phyloP scores from a whole-genome alignment of 2,888 invertebrate species.

The Litoditis marina region DNA sequence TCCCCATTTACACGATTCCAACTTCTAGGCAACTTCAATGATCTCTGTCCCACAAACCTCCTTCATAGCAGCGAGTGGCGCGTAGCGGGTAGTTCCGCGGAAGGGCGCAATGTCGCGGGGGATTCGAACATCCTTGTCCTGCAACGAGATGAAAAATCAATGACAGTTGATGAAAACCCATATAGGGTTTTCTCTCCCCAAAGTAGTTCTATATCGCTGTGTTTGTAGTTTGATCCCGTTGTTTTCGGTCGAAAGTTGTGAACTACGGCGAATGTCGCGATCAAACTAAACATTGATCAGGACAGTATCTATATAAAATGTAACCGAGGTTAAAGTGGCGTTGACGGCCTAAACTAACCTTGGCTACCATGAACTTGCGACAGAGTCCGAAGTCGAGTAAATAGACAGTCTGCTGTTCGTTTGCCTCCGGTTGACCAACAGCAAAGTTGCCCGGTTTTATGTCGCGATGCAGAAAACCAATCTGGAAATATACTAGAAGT shows the following conservation, averaged over 20 bases:
- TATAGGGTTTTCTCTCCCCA: no score
- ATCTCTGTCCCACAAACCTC: not conserved
- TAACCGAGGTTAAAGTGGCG: no score
- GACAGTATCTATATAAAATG: no score
- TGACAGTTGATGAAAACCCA: no score
- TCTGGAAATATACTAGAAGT: conserved; percentile 19
- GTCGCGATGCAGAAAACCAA: conserved; percentile 52
- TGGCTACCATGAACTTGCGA: conserved; percentile 41
- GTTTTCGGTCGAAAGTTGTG: no score
- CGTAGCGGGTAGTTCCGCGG: conserved; percentile 54
- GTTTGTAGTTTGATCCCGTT: no score
- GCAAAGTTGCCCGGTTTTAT: conserved; percentile 52
- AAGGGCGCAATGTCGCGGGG: conserved; percentile 44
- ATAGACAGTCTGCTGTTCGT: conserved; percentile 45
- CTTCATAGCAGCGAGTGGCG: conserved; percentile 42
- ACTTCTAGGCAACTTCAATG: not conserved
- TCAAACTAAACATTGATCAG: not conserved
- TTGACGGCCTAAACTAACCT: no score
- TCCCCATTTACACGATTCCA: not conserved
- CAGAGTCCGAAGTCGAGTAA: conserved; percentile 55
- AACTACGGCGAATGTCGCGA: not conserved
- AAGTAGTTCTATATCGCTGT: no score
- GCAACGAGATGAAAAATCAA: not conserved
- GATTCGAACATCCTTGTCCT: conserved; percentile 28
- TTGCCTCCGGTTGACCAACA: conserved; percentile 32